Evolutionary conservation across 2,888 invertebrate genomes (phyloP), one percentile per base, ranked within the genome.

Genomic region (Phrixothrix hirtus): DNA sequence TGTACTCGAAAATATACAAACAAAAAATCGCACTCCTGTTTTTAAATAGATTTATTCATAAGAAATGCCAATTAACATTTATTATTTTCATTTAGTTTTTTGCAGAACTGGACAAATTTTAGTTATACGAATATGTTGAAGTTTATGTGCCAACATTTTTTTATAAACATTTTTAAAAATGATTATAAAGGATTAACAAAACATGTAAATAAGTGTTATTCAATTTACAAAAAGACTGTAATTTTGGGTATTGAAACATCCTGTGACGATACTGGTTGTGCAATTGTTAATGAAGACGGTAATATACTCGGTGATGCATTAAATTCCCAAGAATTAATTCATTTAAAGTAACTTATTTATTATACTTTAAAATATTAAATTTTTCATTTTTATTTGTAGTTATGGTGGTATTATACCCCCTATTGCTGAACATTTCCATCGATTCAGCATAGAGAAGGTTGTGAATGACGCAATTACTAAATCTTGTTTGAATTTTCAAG

Each of bases 201-300:
- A 21, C 3, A 5, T 21, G 21, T 21, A 21, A 3, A 21, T 21
- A 21, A 5, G 7, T 21, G 30, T n/a, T 35, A 14, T 17, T 41
- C 26, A 11, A 42, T 7, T 12, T 3, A 11, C 0, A 38, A 12
- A 13, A 38, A 15, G 1, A 5, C 45, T 14, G 10, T 76, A 49
- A 79, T 97, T 44, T 77, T 97, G 60, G 97, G 97, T 3, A 96
- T 98, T 65, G 98, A 98, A 82, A 95, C 95, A 2, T 96, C 96
- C 56, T 98, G 96, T 72, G 97, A 98, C 79, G 98, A 98, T 73
- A 98, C 97, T 1, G 96, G 94, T 13, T 89, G 90, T 69, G 96
- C 94, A 30, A 79, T 98, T 58, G 85, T 98, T 4, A 83, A 89
- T 74, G 79, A 78, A 12, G 68, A 81, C 48, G 88, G 91, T 16